These are phyloP conservation scores for Octopus sinensis DNA, from an alignment of 1,140 invertebrate species.

Conservation along the genomic window DNA sequence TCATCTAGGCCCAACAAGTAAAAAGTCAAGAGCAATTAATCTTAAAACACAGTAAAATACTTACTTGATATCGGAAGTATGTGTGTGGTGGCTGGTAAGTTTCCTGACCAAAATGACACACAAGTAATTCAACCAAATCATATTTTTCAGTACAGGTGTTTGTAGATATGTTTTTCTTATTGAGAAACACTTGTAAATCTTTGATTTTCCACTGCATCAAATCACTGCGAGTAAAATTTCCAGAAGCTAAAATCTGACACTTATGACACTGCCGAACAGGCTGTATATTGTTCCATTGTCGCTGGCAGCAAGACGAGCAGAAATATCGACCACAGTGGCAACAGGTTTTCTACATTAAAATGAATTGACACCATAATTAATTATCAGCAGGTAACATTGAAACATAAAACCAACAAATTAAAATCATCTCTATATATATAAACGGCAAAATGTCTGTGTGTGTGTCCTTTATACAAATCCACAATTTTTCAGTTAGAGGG, in stretches of 20 bases:
- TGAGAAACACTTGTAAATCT: conserved; percentile 49
- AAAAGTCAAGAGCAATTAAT: no score
- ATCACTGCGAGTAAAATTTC: conserved; percentile 44
- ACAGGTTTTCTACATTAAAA: conserved; percentile 43
- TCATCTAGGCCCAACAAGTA: no score
- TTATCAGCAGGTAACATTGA: no score
- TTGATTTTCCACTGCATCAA: conserved; percentile 51
- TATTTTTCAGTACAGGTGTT: conserved; percentile 52
- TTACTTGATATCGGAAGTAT: not conserved
- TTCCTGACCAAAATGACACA: conserved; percentile 36
- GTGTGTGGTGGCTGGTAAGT: not conserved
- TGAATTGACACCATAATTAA: no score
- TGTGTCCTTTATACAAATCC: no score
- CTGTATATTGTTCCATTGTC: conserved; percentile 22
- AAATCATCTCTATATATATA: no score
- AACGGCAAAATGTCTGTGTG: no score
- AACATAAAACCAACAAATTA: no score
- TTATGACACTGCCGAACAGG: conserved; percentile 43
- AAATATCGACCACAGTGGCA: conserved; percentile 45
- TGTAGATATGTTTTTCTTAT: conserved; percentile 44
- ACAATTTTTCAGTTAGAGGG: no score
- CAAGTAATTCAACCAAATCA: conserved; percentile 52
- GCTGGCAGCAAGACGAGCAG: conserved; percentile 46
- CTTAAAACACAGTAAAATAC: not conserved
- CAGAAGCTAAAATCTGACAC: conserved; percentile 45